phyloP scores from a whole-genome alignment of 2,888 invertebrate species.

The Hirtodrosophila histrioides region DNA sequence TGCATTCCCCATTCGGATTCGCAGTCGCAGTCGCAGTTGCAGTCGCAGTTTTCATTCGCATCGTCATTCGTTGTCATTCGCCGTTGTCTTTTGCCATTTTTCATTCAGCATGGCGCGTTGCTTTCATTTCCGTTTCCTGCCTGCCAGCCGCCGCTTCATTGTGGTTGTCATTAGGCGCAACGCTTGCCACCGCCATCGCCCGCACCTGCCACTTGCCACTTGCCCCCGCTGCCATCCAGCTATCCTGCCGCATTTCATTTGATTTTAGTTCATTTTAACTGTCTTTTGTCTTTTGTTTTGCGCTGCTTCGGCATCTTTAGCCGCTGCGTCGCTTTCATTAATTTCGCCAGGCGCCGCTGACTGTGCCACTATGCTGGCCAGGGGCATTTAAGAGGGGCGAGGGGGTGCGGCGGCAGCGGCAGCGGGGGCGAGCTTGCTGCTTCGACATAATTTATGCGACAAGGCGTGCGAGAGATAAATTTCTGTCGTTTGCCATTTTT shows the following conservation, averaged over 20 bases:
- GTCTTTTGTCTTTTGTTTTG: conserved; percentile 72
- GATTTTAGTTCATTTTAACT: conserved; percentile 79
- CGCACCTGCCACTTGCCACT: background rate
- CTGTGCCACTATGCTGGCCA: conserved; percentile 17
- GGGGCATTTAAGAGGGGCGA: background rate
- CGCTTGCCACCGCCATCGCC: background rate
- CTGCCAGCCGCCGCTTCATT: conserved; percentile 42
- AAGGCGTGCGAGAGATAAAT: conserved; percentile 75
- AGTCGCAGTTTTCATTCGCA: conserved; percentile 33
- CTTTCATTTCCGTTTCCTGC: conserved; percentile 74
- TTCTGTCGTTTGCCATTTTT: conserved; percentile 77
- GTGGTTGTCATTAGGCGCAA: conserved; percentile 69
- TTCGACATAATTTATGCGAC: conserved; percentile 77
- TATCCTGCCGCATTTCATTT: conserved; percentile 66
- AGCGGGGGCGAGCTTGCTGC: conserved; percentile 11
- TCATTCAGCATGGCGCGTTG: conserved; percentile 62
- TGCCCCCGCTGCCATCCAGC: background rate
- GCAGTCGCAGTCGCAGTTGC: conserved; percentile 17
- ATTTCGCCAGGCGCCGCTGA: conserved; percentile 51
- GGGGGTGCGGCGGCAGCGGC: background rate
- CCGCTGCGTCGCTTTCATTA: conserved; percentile 73
- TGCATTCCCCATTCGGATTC: conserved; percentile 45
- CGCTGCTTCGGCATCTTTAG: conserved; percentile 65
- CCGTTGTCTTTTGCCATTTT: conserved; percentile 47
- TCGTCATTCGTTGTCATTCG: conserved; percentile 47